Evolutionary conservation across 2,797 vertebrate species (phyloP), one percentile per base, ranked within the genome.

Genomic region (Urophycis tenuis): DNA sequence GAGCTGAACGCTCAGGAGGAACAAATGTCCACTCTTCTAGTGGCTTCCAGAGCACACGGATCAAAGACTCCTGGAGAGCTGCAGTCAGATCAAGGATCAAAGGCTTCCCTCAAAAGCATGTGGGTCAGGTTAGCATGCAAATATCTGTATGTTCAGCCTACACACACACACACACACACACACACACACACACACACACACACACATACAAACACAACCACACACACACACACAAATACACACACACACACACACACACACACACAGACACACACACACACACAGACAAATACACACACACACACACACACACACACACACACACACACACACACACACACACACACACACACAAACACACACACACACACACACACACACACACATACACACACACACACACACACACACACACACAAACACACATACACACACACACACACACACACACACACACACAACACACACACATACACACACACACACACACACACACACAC

Each of bases 91-190:
- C 69, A 8, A 5, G 3, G 30, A 71, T 71, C 31, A 71, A 71
- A 71, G 31, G 31, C 69, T 32, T 19, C 69, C 19, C 14, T 31
- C 32, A 71, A 32, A 30, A 76, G 29, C 77, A 69, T 36, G 67
- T 29, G n/a, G 25, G 74, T 75, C 75, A 70, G 70, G 39, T 36
- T 33, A 81, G 80, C 80, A 75, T 74, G 80, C 80, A 78, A 75
- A 73, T 82, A 74, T 74, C 32, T 31, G 12, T 9, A 71, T 33
- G 69, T 71, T 33, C 31, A 71, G 69, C 69, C 6, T 19, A 8
- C 69, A 71, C 69, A 71, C 69, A 78, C 67, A 75, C 70, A 67
- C 39, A 71, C 33, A 34, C 36, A 73, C 78, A 71, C 17, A 2
- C 29, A 71, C 73, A 77, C 31, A 49, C 39, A 32, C 29, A 74